Evolutionary conservation across 1,140 invertebrate genomes (phyloP).

Genomic region (Saxidomus purpurata): DNA sequence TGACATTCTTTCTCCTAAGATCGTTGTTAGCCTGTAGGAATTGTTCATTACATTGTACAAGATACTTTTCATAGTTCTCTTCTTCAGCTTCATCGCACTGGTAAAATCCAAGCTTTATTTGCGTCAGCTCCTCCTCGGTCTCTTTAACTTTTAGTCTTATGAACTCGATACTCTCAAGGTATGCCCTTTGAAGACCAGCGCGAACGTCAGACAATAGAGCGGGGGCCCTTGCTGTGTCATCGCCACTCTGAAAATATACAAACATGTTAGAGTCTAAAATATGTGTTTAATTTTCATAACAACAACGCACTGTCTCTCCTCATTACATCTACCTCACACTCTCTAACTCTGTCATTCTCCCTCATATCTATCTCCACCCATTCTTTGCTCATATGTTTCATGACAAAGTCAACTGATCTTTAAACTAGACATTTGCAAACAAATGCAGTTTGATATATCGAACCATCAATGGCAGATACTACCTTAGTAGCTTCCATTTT

Average conservation of each 20-base stretch:
- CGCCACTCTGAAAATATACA: constrained; percentile 56
- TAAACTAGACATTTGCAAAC: too few relatives aligned
- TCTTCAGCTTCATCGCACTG: constrained; percentile 68
- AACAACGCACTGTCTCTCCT: too few relatives aligned
- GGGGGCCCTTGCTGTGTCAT: constrained; percentile 49
- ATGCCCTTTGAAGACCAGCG: constrained; percentile 79
- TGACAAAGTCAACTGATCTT: too few relatives aligned
- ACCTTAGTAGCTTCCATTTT: too few relatives aligned
- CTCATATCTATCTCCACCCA: too few relatives aligned
- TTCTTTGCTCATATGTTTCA: too few relatives aligned
- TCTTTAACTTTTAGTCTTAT: constrained; percentile 76
- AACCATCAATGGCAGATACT: too few relatives aligned
- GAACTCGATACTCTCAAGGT: constrained; percentile 82
- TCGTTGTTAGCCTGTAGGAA: constrained; percentile 81
- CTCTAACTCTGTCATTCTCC: too few relatives aligned
- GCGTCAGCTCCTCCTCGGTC: constrained; percentile 72
- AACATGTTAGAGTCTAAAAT: too few relatives aligned
- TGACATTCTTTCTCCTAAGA: constrained; percentile 77
- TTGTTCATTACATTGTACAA: constrained; percentile 75
- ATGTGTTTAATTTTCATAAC: too few relatives aligned
- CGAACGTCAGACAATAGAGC: constrained; percentile 72
- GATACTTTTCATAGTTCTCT: constrained; percentile 69
- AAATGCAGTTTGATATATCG: too few relatives aligned
- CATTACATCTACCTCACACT: too few relatives aligned
- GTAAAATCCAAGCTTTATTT: constrained; percentile 73